Conservation (phyloP, 1,140 invertebrate genomes). For the Rhyzopertha dominica region DNA sequence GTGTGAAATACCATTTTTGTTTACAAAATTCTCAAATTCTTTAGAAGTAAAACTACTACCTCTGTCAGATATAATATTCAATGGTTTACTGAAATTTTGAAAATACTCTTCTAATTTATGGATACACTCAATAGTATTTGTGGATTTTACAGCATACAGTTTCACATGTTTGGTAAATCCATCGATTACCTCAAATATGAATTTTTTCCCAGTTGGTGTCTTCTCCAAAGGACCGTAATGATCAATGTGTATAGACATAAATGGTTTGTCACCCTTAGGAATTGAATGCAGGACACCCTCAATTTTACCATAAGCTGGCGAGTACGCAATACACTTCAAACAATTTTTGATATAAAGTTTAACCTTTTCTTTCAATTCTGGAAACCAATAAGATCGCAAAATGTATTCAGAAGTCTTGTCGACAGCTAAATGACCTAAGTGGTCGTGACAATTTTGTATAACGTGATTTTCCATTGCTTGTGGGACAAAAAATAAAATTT, state of each 20-base stretch:
- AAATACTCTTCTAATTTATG: conserved; percentile 21
- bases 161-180: conserved; percentile 29
- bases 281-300: too few species aligned
- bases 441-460: conserved; percentile 15
- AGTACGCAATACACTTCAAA: conserved; percentile 31
- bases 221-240: conserved; percentile 33
- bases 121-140: conserved; percentile 20
- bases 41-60: conserved; percentile 33
- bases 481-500: conserved; percentile 19
- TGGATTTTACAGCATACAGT: conserved; percentile 22
- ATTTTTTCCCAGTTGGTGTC: conserved; percentile 9
- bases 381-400: conserved; percentile 24
- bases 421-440: conserved; percentile 16
- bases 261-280: too few species aligned
- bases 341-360: conserved; percentile 22
- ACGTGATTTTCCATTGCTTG: conserved; percentile 14
- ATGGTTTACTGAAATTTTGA: conserved; percentile 26
- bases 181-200: conserved; percentile 24
- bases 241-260: too few species aligned
- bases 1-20: too few species aligned
- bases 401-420: conserved; percentile 19
- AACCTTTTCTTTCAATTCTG: conserved; percentile 17
- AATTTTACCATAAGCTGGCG: too few species aligned
- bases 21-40: too few species aligned
- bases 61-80: conserved; percentile 32